A percentile compares a stretch with the other conserved stretches of the same genome.
Conservation (phyloP, 2,888 invertebrate species). For the Parnassius glacialis region DNA sequence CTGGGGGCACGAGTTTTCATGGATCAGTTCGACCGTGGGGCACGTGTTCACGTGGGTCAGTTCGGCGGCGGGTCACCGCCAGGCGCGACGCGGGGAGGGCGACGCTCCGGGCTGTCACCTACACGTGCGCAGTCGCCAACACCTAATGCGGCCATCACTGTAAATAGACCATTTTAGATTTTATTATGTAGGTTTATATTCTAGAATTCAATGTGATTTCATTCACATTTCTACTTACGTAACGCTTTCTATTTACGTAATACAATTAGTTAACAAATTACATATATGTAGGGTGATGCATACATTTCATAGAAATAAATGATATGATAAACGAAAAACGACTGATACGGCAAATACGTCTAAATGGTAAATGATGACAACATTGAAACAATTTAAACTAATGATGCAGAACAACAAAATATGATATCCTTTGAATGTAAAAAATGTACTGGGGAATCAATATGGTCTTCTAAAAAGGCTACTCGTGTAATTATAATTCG, state of each 20-base stretch:
- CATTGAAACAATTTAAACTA: background rate
- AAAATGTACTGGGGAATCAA: background rate
- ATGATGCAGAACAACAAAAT: slow-evolving; percentile 1
- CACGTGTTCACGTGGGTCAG: slow-evolving; percentile 4
- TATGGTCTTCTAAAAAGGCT: slow-evolving; percentile 8
- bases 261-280: too few species aligned
- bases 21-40: background rate
- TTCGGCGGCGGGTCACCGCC: slow-evolving; percentile 42
- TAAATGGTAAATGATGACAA: too few species aligned
- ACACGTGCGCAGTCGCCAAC: slow-evolving; percentile 56
- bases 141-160: slow-evolving; percentile 67
- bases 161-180: slow-evolving; percentile 1
- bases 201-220: too few species aligned
- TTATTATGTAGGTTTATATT: too few species aligned
- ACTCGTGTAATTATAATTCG: background rate
- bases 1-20: background rate
- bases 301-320: too few species aligned
- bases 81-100: slow-evolving; percentile 36
- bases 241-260: too few species aligned
- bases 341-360: too few species aligned
- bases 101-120: slow-evolving; percentile 53
- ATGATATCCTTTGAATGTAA: background rate
- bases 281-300: too few species aligned
- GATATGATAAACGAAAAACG: too few species aligned
- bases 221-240: too few species aligned